Evolutionary conservation across 2,797 vertebrate species (phyloP), one percentile per base, ranked within the genome.

Genomic region (Urophycis tenuis): DNA sequence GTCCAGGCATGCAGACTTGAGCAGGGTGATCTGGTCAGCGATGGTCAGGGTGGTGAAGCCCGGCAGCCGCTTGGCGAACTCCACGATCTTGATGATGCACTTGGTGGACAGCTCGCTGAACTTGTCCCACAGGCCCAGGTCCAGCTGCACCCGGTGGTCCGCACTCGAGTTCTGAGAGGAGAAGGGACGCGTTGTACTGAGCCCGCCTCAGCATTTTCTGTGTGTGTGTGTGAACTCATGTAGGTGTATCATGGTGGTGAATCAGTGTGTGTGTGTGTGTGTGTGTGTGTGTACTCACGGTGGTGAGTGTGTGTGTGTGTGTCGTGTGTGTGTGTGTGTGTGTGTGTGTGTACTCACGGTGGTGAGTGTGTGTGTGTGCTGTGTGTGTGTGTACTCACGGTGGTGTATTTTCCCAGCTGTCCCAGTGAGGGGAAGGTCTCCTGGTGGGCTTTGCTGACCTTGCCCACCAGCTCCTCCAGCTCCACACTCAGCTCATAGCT

Each of bases 61-160:
- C 0, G 96, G 96, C 83, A 97, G 89, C 45, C 95, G 91, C 85
- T 97, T 98, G 88, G 96, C 96, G 85, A 98, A 98, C 89, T 98
- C 96, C 91, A 98, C 96, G 1, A 98, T 97, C 91, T 97, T 98
- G 90, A 98, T 98, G 88, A 98, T 98, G 91, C 96, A 98, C 83
- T 97, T 98, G 78, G 96, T 98, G 86, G 96, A 96, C 80, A 98
- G 92, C 85, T 98, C 96, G 75, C 96, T 97, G 91, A 98, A 98
- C 87, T 98, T 98, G 90, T 98, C 96, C 96, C 96, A 98, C 36
- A 97, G 91, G 30, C 96, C 96, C 86, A 98, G 90, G 84, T 97
- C 96, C 90, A 98, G 89, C 89, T 98, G 96, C 2, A 98, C 95
- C 77, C 96, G 91, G 88, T 96, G 95, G 81, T 98, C 96, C 0